phyloP scores from a whole-genome alignment of 2,888 invertebrate genomes.

The Andrena haemorrhoa region DNA sequence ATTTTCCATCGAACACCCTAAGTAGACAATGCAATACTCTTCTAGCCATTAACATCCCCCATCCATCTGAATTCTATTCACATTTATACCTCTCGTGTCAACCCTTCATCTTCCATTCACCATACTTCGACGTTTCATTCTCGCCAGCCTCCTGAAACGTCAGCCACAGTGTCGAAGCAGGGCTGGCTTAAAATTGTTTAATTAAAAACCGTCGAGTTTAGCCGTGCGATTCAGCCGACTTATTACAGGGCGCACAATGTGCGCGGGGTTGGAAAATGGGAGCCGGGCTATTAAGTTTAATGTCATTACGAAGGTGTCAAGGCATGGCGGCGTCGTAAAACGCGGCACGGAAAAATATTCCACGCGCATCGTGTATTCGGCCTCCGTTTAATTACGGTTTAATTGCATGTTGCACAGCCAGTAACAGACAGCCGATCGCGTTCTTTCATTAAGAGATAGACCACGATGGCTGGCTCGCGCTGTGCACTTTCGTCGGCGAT shows the following conservation, averaged over 20 bases:
- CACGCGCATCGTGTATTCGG: constrained; percentile 45
- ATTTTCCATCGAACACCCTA: too few relatives aligned
- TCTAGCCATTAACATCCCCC: too few relatives aligned
- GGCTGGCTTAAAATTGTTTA: constrained; percentile 55
- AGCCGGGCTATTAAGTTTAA: constrained; percentile 58
- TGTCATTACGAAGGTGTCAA: constrained; percentile 64
- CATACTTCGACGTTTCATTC: too few relatives aligned
- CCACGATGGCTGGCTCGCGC: background rate
- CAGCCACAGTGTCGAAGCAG: background rate
- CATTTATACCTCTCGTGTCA: too few relatives aligned
- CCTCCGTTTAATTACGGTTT: constrained; percentile 65
- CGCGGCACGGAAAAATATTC: constrained; percentile 56
- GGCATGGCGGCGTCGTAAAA: constrained; percentile 38
- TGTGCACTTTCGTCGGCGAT: constrained; percentile 9
- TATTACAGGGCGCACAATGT: constrained; percentile 51
- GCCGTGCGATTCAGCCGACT: constrained; percentile 23
- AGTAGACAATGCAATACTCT: too few relatives aligned
- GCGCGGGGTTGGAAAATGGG: constrained; percentile 25
- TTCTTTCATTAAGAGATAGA: constrained; percentile 61
- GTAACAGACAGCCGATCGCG: constrained; percentile 55
- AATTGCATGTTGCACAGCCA: constrained; percentile 59
- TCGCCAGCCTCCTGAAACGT: too few relatives aligned
- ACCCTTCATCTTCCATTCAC: too few relatives aligned
- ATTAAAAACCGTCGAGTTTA: constrained; percentile 49
- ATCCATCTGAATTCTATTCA: too few relatives aligned